Evolutionary conservation across 2,888 invertebrate species (phyloP), one percentile per base, ranked within the genome.

Genomic region (Eristalis intricaria): DNA sequence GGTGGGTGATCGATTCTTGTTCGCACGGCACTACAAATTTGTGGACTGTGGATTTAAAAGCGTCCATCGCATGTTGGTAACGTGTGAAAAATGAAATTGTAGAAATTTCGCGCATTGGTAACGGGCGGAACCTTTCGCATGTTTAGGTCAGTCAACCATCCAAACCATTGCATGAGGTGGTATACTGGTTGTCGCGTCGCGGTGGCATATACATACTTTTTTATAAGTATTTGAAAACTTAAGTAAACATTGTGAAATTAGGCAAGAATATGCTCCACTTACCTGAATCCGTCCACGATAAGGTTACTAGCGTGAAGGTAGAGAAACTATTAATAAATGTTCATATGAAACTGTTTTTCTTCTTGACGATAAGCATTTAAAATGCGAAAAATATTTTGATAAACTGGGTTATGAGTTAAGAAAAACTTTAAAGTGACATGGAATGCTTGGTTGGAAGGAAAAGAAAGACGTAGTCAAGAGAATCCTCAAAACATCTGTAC

Each of bases 31-130:
- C 85, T 32, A 63, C 50, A 8, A 15, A 38, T 77, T 81, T 85
- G 85, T 85, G 81, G 84, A 85, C 81, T 82, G 85, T 85, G 82
- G 82, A 86, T 86, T 78, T 15, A 64, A 73, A 77, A 76, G 0
- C 63, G 50, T 60, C 56, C 11, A 13, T 38, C 61, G 2, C 0
- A 23, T 60, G 23, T 60, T 66, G 58, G 22, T 61, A 23, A 60
- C 73, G 73, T 82, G 77, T 58, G 73, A 8, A 82, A 82, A 77
- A 58, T 22, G 32, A 10, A 38, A 60, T 10, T 61, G 50, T 29
- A 22, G 32, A 3, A 38, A 60, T 19, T 70, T 69, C 56, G 82
- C 77, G 74, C 74, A 86, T 78, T 78, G 73, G 85, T 85, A 61
- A 77, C 77, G 77, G 32, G 81, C 60, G 71, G 63, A 84, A 80